Evolutionary conservation across 1,140 invertebrate species (phyloP).

Genomic region (fruit fly (Drosophila melanogaster)): DNA sequence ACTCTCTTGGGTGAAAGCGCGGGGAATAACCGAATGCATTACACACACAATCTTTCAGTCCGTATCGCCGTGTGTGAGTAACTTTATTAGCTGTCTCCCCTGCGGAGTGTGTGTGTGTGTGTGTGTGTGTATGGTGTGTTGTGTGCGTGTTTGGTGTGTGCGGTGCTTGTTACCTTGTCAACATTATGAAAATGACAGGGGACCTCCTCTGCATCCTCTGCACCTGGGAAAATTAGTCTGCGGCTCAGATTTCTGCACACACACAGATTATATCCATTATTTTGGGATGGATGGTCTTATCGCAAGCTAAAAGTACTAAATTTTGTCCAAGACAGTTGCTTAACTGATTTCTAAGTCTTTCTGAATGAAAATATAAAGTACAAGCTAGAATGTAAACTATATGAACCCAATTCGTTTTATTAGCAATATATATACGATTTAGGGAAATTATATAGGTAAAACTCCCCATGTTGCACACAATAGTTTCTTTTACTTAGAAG

Average conservation of each 20-base stretch:
- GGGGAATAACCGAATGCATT: slow-evolving; percentile 49
- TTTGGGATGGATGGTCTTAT: neutral
- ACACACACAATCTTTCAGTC: slow-evolving; percentile 59
- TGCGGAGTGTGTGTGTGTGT: slow-evolving; percentile 4
- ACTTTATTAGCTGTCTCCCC: slow-evolving; percentile 51
- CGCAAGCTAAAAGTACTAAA: neutral
- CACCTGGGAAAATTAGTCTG: slow-evolving; percentile 62
- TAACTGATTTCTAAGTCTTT: neutral
- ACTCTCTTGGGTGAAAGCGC: slow-evolving; percentile 67
- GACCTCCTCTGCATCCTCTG: slow-evolving; percentile 37
- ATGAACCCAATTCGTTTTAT: no score
- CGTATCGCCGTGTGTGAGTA: slow-evolving; percentile 24
- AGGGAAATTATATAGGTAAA: no score
- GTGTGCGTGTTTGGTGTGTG: slow-evolving; percentile 3
- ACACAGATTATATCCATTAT: slow-evolving; percentile 6
- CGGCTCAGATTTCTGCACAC: slow-evolving; percentile 26
- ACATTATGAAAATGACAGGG: slow-evolving; percentile 73
- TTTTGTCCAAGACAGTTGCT: neutral
- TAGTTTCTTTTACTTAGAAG: no score
- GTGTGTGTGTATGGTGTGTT: slow-evolving; percentile 36
- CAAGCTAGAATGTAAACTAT: no score
- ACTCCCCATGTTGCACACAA: neutral
- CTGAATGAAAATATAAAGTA: no score
- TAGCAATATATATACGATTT: no score
- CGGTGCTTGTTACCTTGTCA: slow-evolving; percentile 67